These are phyloP conservation scores for Bombyx mandarina DNA, from an alignment of 1,140 invertebrate genomes.

Conservation along the genomic window DNA sequence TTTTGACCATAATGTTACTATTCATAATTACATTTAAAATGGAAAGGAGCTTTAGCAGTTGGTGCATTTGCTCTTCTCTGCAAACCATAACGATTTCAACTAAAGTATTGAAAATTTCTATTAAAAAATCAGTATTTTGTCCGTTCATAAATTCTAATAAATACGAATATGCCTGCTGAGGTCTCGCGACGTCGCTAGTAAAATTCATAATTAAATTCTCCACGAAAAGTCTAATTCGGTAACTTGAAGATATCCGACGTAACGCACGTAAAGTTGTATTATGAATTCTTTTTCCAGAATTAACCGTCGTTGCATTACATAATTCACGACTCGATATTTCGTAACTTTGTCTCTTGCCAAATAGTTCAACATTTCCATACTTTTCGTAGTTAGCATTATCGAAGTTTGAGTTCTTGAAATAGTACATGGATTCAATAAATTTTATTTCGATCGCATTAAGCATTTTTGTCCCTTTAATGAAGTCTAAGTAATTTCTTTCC, in stretches of 20 bases:
- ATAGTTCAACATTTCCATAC: conserved; percentile 34
- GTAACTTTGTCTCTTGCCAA: not conserved
- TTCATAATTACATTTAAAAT: conserved; percentile 46
- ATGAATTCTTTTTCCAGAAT: conserved; percentile 29
- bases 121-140: conserved; percentile 32
- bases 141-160: conserved; percentile 43
- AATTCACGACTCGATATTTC: too few relatives aligned
- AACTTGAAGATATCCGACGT: conserved; percentile 33
- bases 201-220: conserved; percentile 32
- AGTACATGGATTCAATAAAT: conserved; percentile 48
- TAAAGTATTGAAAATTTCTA: conserved; percentile 35
- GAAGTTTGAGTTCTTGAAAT: conserved; percentile 43
- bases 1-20: conserved; percentile 42
- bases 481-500: conserved; percentile 59
- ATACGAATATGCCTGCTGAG: conserved; percentile 11
- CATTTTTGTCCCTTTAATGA: conserved; percentile 45
- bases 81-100: conserved; percentile 42
- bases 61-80: conserved; percentile 48
- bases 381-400: conserved; percentile 34
- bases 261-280: conserved; percentile 32
- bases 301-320: conserved; percentile 20
- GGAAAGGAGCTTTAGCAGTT: conserved; percentile 34
- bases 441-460: conserved; percentile 34
- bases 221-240: conserved; percentile 34
- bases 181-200: conserved; percentile 12